These are phyloP conservation scores for Caenorhabditis auriculariae DNA, from an alignment of 2,888 invertebrate genomes.

Conservation along the genomic window DNA sequence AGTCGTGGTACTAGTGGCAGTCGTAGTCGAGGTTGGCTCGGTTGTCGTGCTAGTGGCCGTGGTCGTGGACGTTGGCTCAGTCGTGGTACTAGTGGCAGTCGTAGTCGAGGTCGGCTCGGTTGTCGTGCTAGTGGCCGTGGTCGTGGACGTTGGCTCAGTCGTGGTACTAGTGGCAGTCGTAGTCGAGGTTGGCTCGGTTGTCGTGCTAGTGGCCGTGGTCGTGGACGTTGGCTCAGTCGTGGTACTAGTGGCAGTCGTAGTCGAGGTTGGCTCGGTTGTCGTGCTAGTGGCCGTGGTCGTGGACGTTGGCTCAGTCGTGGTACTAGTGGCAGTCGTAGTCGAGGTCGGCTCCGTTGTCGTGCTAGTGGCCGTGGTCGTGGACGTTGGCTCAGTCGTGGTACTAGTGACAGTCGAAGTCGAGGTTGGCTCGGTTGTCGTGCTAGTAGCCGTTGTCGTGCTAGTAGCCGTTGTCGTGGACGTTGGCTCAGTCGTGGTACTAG, in stretches of 20 bases:
- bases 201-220: slow-evolving; percentile 5
- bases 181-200: slow-evolving; percentile 1
- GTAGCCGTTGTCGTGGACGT: too few species aligned
- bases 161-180: slow-evolving; percentile 8
- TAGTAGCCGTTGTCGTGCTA: too few species aligned
- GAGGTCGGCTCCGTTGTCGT: too few species aligned
- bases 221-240: slow-evolving; percentile 7
- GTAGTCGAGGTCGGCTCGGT: not conserved
- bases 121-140: not conserved
- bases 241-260: slow-evolving; percentile 4
- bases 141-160: not conserved
- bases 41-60: slow-evolving; percentile 9
- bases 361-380: too few species aligned
- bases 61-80: not conserved
- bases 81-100: too few species aligned
- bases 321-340: too few species aligned
- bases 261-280: slow-evolving; percentile 7
- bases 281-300: slow-evolving; percentile 8
- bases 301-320: too few species aligned
- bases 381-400: too few species aligned
- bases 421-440: too few species aligned
- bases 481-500: too few species aligned
- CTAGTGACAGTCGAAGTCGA: too few species aligned
- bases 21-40: slow-evolving; percentile 4
- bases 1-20: slow-evolving; percentile 6